Evolutionary conservation across 2,113 vertebrate genomes (phyloP), one percentile per base, ranked within the genome.

Genomic region (Carassius auratus): DNA sequence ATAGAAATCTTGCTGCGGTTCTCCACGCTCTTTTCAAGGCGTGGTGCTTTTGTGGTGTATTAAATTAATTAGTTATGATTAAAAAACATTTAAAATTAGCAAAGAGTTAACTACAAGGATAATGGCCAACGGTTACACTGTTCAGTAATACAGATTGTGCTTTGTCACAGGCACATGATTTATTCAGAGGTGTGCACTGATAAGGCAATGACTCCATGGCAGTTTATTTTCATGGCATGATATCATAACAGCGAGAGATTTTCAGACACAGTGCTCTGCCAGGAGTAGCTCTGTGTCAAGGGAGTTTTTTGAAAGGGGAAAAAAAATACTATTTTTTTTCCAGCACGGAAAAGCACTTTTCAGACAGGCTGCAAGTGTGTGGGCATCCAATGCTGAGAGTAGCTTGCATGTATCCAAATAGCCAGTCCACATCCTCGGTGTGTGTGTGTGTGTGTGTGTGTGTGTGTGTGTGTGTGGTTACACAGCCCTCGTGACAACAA

Each of bases 281-380:
- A 83, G 89, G 92, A 91, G 90, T 86, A 90, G 87, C 86, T 87
- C 89, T 73, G 42, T 86, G 82, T 91, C 90, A 88, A 86, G 86
- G 86, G 89, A 89, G 83, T 87, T 89, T 89, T 85, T 81, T 55
- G 48, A 84, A 87, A 86, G 26, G 26, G 61, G 81, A 84, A 80
- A 82, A 77, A 76, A 82, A 5, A 81, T 87, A 81, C 8, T 42
- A 21, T 90, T 87, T 88, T 90, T 45, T 90, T 88, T 87, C 87
- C 71, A 87, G 93, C 93, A 94, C 84, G 89, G 88, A 93, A 94
- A 93, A 91, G 92, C 93, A 93, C 93, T 94, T 93, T 83, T 84
- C 82, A 82, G 85, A 92, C 86, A 89, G 87, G 81, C 89, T 87
- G 87, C 91, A 87, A 87, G 76, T 90, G 91, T 92, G 91, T 88